Evolutionary conservation across 1,140 invertebrate species (phyloP), one percentile per base, ranked within the genome.

Genomic region (Eurytemora carolleeae): DNA sequence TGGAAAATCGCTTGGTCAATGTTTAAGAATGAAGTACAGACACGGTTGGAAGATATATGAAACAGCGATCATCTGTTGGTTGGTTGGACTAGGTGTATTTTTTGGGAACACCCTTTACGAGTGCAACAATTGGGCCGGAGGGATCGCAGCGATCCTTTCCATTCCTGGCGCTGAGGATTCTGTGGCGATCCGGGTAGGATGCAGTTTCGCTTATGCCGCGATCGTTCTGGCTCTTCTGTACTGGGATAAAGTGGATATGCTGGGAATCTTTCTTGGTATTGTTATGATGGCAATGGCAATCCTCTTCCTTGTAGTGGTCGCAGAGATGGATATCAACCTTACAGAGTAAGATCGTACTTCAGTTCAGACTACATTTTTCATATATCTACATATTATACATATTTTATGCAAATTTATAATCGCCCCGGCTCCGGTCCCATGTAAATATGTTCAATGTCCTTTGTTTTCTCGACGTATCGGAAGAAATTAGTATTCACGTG

Each of bases 91-190:
- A 2, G 15, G 31, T 1, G 59, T 61, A 22, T 61, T 61, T 23
- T 21, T 61, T 22, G 59, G 59, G 12, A 58, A 61, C 31, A 61
- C 59, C 24, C 20, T 61, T n/a, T 61, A 61, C 20, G 59, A 61
- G 26, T 61, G 59, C 24, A 61, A 61, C 20, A 61, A 61, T 54
- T 61, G 31, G 31, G 59, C 59, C 15, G 59, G 59, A 18, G 59
- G 59, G 18, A 61, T 61, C 24, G 25, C 26, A 17, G 59, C 59
- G 18, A 61, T 61, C 26, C 44, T 44, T 31, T 15, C 59, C 12
- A 24, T 61, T 15, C 59, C 59, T 54, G 44, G 59, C n/a, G 15
- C 26, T n/a, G 59, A 61, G 59, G 54, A 61, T 21, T 55, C 59
- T 2, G 24, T 20, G 21, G n/a, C 26, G n/a, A 18, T 61, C n/a